Conservation (phyloP, 2,888 invertebrate genomes). For the Drosophila kambysellisi region DNA sequence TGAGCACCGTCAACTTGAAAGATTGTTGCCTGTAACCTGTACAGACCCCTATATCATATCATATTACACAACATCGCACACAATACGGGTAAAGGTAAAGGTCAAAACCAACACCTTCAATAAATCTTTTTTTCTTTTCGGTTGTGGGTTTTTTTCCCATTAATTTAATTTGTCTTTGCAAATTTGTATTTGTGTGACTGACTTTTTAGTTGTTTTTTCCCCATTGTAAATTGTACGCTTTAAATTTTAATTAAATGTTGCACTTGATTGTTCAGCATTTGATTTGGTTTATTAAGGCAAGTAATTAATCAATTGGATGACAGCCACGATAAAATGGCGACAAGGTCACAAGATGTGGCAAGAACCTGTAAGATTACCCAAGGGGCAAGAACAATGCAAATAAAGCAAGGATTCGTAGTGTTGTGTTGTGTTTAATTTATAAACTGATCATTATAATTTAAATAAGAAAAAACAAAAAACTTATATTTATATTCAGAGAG, state of each 20-base stretch:
- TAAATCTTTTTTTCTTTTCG: neutral
- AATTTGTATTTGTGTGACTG: neutral
- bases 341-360: neutral
- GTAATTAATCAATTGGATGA: conserved; percentile 38
- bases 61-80: conserved; percentile 48
- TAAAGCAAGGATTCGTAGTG: neutral
- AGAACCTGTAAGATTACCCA: conserved; percentile 3
- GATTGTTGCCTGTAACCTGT: conserved; percentile 15
- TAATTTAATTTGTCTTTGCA: conserved; percentile 15
- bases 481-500: neutral
- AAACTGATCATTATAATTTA: neutral
- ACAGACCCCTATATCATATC: conserved; percentile 42
- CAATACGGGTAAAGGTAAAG: conserved; percentile 34
- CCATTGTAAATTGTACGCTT: conserved; percentile 46
- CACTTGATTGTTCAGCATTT: conserved; percentile 47
- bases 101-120: conserved; percentile 20
- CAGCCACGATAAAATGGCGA: conserved; percentile 22
- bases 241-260: conserved; percentile 47
- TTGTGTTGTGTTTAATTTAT: too few species aligned
- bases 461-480: neutral
- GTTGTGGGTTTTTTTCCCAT: neutral
- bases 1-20: conserved; percentile 6
- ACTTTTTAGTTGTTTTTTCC: neutral
- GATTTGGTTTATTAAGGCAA: conserved; percentile 29
- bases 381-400: neutral